These are phyloP conservation scores for Gryon sp. DNA, from an alignment of 1,140 invertebrate genomes.

Conservation along the genomic window DNA sequence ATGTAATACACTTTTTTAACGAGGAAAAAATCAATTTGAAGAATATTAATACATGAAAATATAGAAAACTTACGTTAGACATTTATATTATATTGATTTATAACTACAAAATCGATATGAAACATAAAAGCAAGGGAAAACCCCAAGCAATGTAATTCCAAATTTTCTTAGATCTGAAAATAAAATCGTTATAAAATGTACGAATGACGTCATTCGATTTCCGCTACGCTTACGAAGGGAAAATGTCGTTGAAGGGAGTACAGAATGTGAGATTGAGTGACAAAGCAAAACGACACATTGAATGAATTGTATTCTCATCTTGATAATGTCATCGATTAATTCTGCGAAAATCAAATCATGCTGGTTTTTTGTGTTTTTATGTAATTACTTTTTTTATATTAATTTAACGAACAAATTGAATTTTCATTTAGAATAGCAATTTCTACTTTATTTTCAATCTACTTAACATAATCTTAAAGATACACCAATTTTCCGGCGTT, in stretches of 20 bases:
- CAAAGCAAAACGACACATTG: slow-evolving; percentile 30
- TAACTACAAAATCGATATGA: not conserved
- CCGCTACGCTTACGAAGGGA: slow-evolving; percentile 47
- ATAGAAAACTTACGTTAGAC: too few species aligned
- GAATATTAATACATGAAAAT: too few species aligned
- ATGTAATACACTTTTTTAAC: too few species aligned
- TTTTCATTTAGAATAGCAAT: not conserved
- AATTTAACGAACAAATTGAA: too few species aligned
- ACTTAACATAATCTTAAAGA: slow-evolving; percentile 20
- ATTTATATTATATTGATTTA: too few species aligned
- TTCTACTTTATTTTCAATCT: not conserved
- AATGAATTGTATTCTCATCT: slow-evolving; percentile 48
- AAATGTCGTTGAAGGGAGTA: slow-evolving; percentile 50
- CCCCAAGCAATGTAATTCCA: not conserved
- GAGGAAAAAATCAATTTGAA: too few species aligned
- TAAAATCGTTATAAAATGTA: slow-evolving; percentile 44
- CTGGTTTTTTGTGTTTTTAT: not conserved
- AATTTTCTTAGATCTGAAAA: slow-evolving; percentile 28
- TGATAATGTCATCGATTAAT: slow-evolving; percentile 43
- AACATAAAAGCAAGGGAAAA: not conserved
- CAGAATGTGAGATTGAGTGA: slow-evolving; percentile 50
- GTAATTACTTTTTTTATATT: slow-evolving; percentile 28
- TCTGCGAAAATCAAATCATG: slow-evolving; percentile 4
- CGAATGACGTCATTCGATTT: slow-evolving; percentile 49
- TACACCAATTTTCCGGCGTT: slow-evolving; percentile 6